Evolutionary conservation across 2,113 vertebrate species (phyloP), one percentile per base, ranked within the genome.

Genomic region (Anhinga rufa): DNA sequence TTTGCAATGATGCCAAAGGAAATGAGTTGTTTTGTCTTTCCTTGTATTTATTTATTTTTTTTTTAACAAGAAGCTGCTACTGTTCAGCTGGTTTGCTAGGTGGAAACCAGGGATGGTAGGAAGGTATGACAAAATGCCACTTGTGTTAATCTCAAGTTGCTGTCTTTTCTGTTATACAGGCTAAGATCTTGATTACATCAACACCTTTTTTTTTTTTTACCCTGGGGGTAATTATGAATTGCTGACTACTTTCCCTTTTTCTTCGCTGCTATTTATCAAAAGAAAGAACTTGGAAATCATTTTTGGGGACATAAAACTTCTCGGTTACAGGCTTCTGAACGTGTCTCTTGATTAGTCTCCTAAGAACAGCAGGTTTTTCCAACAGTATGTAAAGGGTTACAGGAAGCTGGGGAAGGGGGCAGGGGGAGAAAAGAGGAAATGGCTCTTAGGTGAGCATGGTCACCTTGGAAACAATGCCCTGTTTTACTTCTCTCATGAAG

Each of bases 1-100:
- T 97, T 97, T 98, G 95, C 96, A 92, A 93, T 94, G 95, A 98
- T 98, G 98, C 98, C 98, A 98, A 98, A 98, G 98, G 98, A 98
- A 97, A 95, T 89, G 82, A 97, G 92, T 97, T 97, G 94, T 93
- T 96, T 97, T 95, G 86, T 95, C 81, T 96, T 91, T 90, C 93
- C 77, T 88, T 83, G 10, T 94, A 90, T 96, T 97, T 97, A 97
- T 97, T 97, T 97, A 96, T 95, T 84, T 94, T 96, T 90, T 77
- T 90, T 74, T 46, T 17, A 89, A 72, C 75, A 71, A 90, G 78
- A 88, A 93, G 84, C 88, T 95, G 90, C 93, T 95, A 62, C 94
- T 92, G 92, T 90, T 96, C 88, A 61, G 48, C 94, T 94, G 95
- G 90, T 97, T 96, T 93, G 83, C 78, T 40, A 71, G 52, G 61